These are phyloP conservation scores for Microdon myrmicae DNA, from an alignment of 2,888 invertebrate genomes.

Conservation along the genomic window DNA sequence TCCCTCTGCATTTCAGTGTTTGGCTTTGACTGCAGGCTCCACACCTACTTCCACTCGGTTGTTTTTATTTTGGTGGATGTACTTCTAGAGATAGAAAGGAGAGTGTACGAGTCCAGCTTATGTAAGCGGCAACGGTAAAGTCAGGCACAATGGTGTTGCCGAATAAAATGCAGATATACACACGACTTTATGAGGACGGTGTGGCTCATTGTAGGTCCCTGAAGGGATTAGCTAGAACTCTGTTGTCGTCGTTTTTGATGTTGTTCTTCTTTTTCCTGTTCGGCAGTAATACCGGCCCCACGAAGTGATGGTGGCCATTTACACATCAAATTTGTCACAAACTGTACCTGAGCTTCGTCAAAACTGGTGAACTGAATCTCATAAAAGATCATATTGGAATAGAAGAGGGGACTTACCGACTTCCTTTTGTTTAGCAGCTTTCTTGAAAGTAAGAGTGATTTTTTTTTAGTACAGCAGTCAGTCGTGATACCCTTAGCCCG, in stretches of 20 bases:
- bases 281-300: no score
- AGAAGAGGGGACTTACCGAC: no score
- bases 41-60: constrained; percentile 45
- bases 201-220: constrained; percentile 35
- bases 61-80: constrained; percentile 19
- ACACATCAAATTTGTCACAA: no score
- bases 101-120: constrained; percentile 10
- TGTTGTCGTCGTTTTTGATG: constrained; percentile 42
- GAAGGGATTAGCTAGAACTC: constrained; percentile 51
- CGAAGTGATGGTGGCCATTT: no score
- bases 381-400: no score
- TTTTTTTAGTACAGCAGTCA: no score
- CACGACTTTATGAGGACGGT: constrained; percentile 17
- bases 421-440: no score
- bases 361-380: no score
- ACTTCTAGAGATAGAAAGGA: constrained; percentile 6
- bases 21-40: constrained; percentile 52
- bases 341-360: no score
- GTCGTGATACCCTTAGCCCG: no score
- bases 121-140: constrained; percentile 16
- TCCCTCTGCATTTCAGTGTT: constrained; percentile 48
- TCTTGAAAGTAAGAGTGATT: no score
- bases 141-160: constrained; percentile 30
- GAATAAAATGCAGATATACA: constrained; percentile 27
- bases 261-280: constrained; percentile 15